phyloP scores from a whole-genome alignment of 2,888 invertebrate species.

The Drosophila infuscata region DNA sequence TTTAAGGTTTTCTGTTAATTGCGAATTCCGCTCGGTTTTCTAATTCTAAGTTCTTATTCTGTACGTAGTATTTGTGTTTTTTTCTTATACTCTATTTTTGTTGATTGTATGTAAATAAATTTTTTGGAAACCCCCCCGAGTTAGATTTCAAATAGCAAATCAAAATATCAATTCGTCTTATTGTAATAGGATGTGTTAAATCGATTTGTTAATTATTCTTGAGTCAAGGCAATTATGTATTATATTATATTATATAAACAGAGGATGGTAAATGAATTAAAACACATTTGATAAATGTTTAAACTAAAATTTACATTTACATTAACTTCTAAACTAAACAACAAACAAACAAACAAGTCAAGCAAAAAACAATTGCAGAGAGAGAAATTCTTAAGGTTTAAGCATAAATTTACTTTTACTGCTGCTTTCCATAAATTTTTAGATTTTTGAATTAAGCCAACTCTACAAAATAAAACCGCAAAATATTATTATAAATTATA shows the following conservation, averaged over 20 bases:
- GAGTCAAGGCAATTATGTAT: conserved; percentile 73
- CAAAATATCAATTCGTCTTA: conserved; percentile 66
- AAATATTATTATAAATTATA: conserved; percentile 55
- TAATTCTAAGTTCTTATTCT: conserved; percentile 66
- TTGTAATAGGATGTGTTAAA: conserved; percentile 53
- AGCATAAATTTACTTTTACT: conserved; percentile 71
- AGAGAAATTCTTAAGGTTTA: conserved; percentile 61
- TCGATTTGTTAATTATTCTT: conserved; percentile 60
- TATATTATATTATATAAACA: conserved; percentile 62
- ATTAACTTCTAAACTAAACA: conserved; percentile 26
- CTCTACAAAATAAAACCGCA: conserved; percentile 50
- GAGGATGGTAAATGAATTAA: conserved; percentile 34
- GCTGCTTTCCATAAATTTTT: conserved; percentile 78
- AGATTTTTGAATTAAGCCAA: conserved; percentile 70
- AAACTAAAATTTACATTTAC: conserved; percentile 27
- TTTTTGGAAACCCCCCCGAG: conserved; percentile 33
- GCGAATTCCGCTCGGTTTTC: conserved; percentile 64
- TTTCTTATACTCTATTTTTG: conserved; percentile 35
- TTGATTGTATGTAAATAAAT: conserved; percentile 71
- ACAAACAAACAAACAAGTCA: conserved; percentile 27
- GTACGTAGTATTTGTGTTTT: conserved; percentile 51
- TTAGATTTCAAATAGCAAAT: conserved; percentile 48
- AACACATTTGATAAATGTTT: conserved; percentile 43
- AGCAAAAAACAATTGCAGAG: conserved; percentile 30
- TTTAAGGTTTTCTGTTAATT: conserved; percentile 60